Conservation (phyloP, 2,888 invertebrate genomes). For the Sinelater perroti region DNA sequence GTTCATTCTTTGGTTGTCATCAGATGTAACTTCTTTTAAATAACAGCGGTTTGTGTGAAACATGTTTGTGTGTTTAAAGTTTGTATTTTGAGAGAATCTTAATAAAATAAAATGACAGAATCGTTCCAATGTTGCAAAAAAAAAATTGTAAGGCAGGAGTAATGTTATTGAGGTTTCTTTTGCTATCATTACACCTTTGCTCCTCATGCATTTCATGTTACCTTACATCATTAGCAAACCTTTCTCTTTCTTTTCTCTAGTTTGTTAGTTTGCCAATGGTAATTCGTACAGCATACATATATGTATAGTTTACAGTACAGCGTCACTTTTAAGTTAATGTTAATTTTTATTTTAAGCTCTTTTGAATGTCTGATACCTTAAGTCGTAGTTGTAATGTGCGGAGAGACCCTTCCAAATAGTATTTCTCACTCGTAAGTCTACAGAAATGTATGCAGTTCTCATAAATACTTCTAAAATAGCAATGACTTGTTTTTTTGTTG, state of each 20-base stretch:
- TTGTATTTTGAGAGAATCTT: constrained; percentile 21
- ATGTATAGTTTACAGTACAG: background rate
- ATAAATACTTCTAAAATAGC: constrained; percentile 32
- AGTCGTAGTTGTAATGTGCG: constrained; percentile 25
- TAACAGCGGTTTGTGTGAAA: constrained; percentile 24
- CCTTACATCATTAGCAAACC: too few species aligned
- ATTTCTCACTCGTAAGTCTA: constrained; percentile 25
- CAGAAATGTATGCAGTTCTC: constrained; percentile 29
- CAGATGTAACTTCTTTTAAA: constrained; percentile 26
- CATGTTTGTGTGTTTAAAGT: constrained; percentile 18
- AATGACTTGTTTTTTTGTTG: constrained; percentile 36
- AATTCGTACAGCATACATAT: too few species aligned
- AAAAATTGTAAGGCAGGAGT: background rate
- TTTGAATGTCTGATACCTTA: constrained; percentile 10
- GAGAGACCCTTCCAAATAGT: constrained; percentile 12
- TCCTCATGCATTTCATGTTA: too few species aligned
- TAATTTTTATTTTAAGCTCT: constrained; percentile 13
- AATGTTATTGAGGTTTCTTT: too few species aligned
- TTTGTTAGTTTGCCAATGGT: too few species aligned
- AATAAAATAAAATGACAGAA: constrained; percentile 21
- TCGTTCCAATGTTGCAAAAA: constrained; percentile 2
- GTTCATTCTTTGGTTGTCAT: constrained; percentile 19
- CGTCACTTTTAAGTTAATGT: background rate
- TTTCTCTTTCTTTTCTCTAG: too few species aligned
- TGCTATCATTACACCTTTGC: too few species aligned